Evolutionary conservation across 2,113 vertebrate genomes (phyloP).

Genomic region (Potamarius usumacintae): DNA sequence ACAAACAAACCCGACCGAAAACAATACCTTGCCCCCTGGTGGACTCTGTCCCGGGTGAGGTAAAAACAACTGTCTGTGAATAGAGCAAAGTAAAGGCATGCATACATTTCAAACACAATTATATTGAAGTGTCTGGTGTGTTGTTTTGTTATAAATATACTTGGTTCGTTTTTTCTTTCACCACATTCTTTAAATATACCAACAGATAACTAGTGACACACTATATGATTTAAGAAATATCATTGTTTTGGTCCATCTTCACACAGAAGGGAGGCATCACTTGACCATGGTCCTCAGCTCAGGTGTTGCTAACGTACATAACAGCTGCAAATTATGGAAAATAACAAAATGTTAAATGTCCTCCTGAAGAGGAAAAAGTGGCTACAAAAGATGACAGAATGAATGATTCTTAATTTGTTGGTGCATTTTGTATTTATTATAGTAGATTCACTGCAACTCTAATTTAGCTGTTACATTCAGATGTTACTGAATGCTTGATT

Average conservation of each 20-base stretch:
- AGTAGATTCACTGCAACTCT: neutral
- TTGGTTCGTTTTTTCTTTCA: neutral
- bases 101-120: neutral
- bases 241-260: conserved; percentile 50
- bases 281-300: conserved; percentile 50
- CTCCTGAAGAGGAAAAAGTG: neutral
- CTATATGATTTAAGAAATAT: conserved; percentile 46
- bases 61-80: neutral
- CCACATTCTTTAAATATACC: neutral
- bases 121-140: neutral
- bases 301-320: conserved; percentile 52
- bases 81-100: neutral
- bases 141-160: neutral
- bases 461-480: neutral
- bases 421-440: neutral
- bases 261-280: conserved; percentile 58
- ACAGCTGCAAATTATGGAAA: neutral
- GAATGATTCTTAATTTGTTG: neutral
- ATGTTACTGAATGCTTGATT: neutral
- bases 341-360: neutral
- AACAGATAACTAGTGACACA: neutral
- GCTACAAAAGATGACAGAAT: neutral
- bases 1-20: neutral
- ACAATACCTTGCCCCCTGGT: too few species aligned
- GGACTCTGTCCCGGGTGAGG: too few species aligned